These are phyloP conservation scores for Scartelaos histophorus DNA, from an alignment of 2,113 vertebrate species.

Conservation along the genomic window DNA sequence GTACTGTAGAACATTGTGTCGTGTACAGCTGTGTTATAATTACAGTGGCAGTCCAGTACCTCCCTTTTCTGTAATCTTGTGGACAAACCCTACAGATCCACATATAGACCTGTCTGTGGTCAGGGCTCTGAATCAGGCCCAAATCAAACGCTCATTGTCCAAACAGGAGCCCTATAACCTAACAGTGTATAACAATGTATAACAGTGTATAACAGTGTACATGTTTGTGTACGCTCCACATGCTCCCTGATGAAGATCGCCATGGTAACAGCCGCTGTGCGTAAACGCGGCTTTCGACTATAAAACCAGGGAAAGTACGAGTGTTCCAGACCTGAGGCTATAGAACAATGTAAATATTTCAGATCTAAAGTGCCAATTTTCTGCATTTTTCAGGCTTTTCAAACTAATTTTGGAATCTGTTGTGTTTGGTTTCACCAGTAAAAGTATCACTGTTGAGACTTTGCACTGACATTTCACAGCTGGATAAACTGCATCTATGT, in stretches of 20 bases:
- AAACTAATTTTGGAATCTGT: too few relatives aligned
- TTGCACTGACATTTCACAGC: too few relatives aligned
- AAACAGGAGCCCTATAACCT: constrained; percentile 53
- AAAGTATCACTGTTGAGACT: too few relatives aligned
- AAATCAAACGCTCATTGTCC: constrained; percentile 66
- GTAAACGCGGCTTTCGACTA: constrained; percentile 31
- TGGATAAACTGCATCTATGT: too few relatives aligned
- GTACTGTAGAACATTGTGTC: too few relatives aligned
- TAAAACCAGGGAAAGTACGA: constrained; percentile 33
- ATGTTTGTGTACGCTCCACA: constrained; percentile 33
- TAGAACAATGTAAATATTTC: constrained; percentile 11
- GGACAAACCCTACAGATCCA: constrained; percentile 31
- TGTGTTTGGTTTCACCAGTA: too few relatives aligned
- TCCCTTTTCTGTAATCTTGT: constrained; percentile 34
- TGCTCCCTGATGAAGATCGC: constrained; percentile 60
- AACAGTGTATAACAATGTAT: too few relatives aligned
- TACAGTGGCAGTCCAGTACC: neutral
- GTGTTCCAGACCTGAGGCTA: constrained; percentile 15
- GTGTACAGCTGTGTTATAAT: too few relatives aligned
- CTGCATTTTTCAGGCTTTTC: too few relatives aligned
- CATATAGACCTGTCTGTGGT: constrained; percentile 36
- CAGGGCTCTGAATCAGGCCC: constrained; percentile 41
- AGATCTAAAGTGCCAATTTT: neutral
- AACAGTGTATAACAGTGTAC: constrained; percentile 36
- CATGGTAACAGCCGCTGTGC: constrained; percentile 56